phyloP scores from a whole-genome alignment of 2,888 invertebrate genomes.

The Pseudeuparius sepicola region DNA sequence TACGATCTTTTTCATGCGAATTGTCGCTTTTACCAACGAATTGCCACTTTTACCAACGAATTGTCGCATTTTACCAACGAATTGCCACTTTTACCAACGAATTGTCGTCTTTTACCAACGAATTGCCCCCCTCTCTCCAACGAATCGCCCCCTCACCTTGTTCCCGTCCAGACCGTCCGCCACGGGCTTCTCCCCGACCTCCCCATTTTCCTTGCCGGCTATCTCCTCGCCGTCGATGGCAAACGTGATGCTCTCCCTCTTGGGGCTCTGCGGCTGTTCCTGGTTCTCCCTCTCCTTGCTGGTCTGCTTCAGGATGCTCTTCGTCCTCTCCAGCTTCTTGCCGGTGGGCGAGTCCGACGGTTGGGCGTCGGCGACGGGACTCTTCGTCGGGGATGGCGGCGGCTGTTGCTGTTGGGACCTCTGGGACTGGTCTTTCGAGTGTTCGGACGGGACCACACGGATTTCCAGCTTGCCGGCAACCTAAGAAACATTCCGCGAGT shows the following conservation, averaged over 20 bases:
- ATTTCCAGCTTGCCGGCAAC: constrained; percentile 77
- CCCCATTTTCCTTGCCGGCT: too few relatives aligned
- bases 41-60: too few relatives aligned
- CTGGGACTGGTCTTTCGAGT: constrained; percentile 27
- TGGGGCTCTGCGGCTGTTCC: constrained; percentile 31
- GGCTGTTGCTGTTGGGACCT: constrained; percentile 22
- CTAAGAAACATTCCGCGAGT: constrained; percentile 24
- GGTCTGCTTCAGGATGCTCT: constrained; percentile 37
- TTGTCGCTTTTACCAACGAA: too few relatives aligned
- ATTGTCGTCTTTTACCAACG: too few relatives aligned
- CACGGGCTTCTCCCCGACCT: too few relatives aligned
- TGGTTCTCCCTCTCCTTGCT: constrained; percentile 34
- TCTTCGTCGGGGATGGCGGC: constrained; percentile 14
- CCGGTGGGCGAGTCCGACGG: constrained; percentile 20
- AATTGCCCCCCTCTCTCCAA: too few relatives aligned
- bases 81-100: too few relatives aligned
- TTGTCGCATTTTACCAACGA: too few relatives aligned
- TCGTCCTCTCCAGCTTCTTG: constrained; percentile 33
- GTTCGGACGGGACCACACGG: constrained; percentile 60
- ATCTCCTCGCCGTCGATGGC: too few relatives aligned
- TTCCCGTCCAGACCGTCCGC: too few relatives aligned
- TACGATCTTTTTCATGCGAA: too few relatives aligned
- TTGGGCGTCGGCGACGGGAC: constrained; percentile 8
- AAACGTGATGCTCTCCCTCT: constrained; percentile 35
- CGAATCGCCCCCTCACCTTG: too few relatives aligned